These are phyloP conservation scores for Xiphophorus birchmanni DNA, from an alignment of 2,797 vertebrate genomes.

Conservation along the genomic window DNA sequence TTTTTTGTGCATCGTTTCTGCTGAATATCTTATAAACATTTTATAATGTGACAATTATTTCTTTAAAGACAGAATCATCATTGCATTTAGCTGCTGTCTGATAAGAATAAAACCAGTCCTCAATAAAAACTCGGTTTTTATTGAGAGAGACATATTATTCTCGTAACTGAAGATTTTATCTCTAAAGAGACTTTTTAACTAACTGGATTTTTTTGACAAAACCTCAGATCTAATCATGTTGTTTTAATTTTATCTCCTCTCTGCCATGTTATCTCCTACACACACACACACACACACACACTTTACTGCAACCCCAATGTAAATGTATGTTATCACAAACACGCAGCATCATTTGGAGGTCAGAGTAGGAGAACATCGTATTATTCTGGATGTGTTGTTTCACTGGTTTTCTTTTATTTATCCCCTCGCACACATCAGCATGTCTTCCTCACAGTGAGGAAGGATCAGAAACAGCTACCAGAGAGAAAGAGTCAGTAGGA, in stretches of 20 bases:
- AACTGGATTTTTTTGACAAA: constrained; percentile 28
- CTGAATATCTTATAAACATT: neutral
- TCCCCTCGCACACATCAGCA: constrained; percentile 12
- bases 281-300: neutral
- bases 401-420: neutral
- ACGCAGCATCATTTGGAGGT: constrained; percentile 35
- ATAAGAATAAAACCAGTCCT: neutral
- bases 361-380: constrained; percentile 22
- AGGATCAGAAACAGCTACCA: constrained; percentile 34
- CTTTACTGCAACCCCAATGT: constrained; percentile 14
- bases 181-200: constrained; percentile 28
- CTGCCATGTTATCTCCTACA: constrained; percentile 25
- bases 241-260: constrained; percentile 26
- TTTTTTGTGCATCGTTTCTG: neutral
- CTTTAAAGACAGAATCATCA: neutral
- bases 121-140: neutral
- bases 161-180: constrained; percentile 19
- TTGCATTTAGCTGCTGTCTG: neutral
- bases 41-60: neutral
- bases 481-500: constrained; percentile 25
- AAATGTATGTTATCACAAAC: constrained; percentile 13
- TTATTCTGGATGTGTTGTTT: constrained; percentile 19
- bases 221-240: constrained; percentile 29
- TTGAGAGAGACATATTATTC: neutral
- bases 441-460: constrained; percentile 18